These are phyloP conservation scores for Cryptoblepharus egeriae DNA, from an alignment of 2,797 vertebrate genomes.

Conservation along the genomic window DNA sequence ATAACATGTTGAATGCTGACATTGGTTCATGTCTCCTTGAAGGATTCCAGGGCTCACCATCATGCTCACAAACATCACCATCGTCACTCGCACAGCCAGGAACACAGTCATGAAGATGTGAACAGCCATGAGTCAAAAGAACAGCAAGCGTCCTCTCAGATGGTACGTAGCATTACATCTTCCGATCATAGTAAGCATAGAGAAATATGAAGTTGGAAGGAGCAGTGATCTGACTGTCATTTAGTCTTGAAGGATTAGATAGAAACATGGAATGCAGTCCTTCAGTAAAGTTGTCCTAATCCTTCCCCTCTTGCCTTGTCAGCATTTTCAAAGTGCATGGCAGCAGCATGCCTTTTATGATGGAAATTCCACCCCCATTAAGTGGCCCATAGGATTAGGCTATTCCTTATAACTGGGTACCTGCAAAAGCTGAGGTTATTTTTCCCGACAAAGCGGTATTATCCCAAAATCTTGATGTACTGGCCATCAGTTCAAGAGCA, in stretches of 20 bases:
- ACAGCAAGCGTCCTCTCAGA: slow-evolving; percentile 47
- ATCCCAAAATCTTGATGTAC: neutral
- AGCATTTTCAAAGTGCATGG: too few species aligned
- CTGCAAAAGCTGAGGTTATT: too few species aligned
- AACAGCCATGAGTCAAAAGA: slow-evolving; percentile 45
- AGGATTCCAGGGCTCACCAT: slow-evolving; percentile 44
- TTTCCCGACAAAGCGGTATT: too few species aligned
- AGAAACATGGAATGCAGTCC: too few species aligned
- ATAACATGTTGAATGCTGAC: neutral
- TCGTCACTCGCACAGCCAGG: neutral
- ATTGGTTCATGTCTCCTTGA: neutral
- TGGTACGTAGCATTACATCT: slow-evolving; percentile 51
- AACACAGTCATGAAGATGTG: slow-evolving; percentile 46
- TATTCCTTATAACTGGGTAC: too few species aligned
- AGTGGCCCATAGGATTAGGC: too few species aligned
- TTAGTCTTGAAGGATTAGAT: neutral
- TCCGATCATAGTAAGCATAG: too few species aligned
- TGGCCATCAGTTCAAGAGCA: neutral
- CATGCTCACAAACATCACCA: neutral
- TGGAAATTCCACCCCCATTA: too few species aligned
- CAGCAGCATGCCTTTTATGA: too few species aligned
- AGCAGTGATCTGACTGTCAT: neutral
- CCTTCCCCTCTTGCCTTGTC: too few species aligned
- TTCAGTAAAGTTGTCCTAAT: neutral
- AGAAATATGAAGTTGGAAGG: neutral